Evolutionary conservation across 2,888 invertebrate species (phyloP), one percentile per base, ranked within the genome.

Genomic region (Polydesmus complanatus): DNA sequence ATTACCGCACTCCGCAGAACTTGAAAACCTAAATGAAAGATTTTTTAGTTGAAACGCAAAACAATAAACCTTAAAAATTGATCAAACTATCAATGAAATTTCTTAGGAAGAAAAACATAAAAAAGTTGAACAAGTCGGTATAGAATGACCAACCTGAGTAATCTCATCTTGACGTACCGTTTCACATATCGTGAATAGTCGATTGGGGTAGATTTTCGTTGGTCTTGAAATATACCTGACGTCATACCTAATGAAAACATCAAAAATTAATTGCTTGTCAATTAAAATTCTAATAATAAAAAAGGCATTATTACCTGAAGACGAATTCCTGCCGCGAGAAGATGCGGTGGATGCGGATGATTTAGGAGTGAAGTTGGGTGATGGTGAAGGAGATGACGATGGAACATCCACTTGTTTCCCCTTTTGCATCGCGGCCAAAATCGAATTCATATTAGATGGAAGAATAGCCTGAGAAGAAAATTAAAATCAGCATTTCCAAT

Each of bases 101-200:
- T 19, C 23, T 2, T n/a, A 49, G 23, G 19, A 37, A 27, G 23
- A 3, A 22, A 25, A 22, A 61, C 5, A 37, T 37, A 37, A 37
- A 37, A 37, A 37, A 37, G 8, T 8, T 14, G 37, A 37, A 14
- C 37, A 37, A 37, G 37, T 37, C 37, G 37, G 37, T 37, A 37
- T 37, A 37, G 14, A 37, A 37, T 8, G 37, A 37, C 37, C 37
- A 37, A 37, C 37, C 37, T 37, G 37, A 37, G 37, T 14, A 37
- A 37, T 37, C 37, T 37, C 37, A 37, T 37, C 23, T 27, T 52
- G 23, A 26, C 59, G 48, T 66, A 73, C 72, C 89, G 83, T 74
- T 88, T 85, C 64, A 92, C 88, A 75, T 91, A 91, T 76, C 89
- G 84, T 52, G 88, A 88, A 77, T 91, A 91, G 77, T 91, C 91